A percentile compares a stretch with the other conserved stretches of the same genome.
These are phyloP conservation scores for Lasiurus cinereus DNA, from an alignment of 2,113 vertebrate genomes.

Conservation along the genomic window DNA sequence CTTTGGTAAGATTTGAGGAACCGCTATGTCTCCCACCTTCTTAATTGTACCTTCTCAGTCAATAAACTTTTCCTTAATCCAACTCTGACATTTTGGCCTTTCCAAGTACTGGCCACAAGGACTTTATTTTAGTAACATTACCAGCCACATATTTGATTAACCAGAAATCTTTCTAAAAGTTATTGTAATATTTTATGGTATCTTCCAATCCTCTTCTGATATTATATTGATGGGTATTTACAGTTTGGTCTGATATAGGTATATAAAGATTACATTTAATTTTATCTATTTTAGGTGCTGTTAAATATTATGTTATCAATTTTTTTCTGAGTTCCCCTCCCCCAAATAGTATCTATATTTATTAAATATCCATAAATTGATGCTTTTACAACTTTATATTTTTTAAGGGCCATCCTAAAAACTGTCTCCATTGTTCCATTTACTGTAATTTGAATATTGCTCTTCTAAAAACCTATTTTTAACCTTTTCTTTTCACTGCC, in stretches of 20 bases:
- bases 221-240: neutral
- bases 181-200: neutral
- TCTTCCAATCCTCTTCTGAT: neutral
- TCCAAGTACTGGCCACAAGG: too few relatives aligned
- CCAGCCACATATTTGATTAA: neutral
- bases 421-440: neutral
- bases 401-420: neutral
- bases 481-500: neutral
- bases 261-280: neutral
- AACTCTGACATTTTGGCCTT: neutral
- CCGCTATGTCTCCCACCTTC: neutral
- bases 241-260: neutral
- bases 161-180: neutral
- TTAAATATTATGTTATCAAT: neutral
- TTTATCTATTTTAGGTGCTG: neutral
- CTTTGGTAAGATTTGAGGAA: neutral
- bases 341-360: neutral
- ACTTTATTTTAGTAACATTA: neutral
- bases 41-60: neutral
- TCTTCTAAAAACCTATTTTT: neutral
- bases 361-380: neutral
- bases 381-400: neutral
- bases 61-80: neutral
- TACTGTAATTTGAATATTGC: neutral
- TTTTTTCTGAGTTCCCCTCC: neutral